Evolutionary conservation across 2,797 vertebrate species (phyloP).

Genomic region (Lophotriccus pileatus): DNA sequence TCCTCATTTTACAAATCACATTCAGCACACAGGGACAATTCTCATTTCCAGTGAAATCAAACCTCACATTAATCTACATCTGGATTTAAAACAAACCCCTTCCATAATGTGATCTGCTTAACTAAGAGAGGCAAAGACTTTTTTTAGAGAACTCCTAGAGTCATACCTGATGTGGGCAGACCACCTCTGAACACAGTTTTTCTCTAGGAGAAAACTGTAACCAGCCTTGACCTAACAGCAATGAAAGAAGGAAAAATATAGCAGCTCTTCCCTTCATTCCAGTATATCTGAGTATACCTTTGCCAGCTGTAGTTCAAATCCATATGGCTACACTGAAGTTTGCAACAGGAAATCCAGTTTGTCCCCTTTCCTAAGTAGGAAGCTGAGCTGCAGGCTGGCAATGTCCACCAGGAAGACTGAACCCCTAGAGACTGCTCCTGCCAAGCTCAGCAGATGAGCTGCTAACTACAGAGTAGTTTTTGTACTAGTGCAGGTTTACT

Average conservation of each 20-base stretch:
- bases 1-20: conserved; percentile 28
- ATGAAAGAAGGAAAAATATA: not conserved
- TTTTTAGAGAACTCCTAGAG: not conserved
- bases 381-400: not conserved
- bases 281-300: not conserved
- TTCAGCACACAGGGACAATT: not conserved
- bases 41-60: not conserved
- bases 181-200: not conserved
- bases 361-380: not conserved
- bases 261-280: not conserved
- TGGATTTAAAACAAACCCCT: not conserved
- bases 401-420: not conserved
- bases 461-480: not conserved
- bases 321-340: not conserved
- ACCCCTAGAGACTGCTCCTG: not conserved
- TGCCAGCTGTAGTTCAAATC: not conserved
- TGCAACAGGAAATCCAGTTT: not conserved
- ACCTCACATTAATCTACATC: not conserved
- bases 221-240: not conserved
- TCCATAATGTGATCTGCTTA: not conserved
- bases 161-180: not conserved
- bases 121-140: not conserved
- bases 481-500: not conserved
- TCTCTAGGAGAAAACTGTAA: not conserved
- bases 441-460: not conserved